Conservation (phyloP, 2,113 vertebrate species). For the Gopherus evgoodei region DNA sequence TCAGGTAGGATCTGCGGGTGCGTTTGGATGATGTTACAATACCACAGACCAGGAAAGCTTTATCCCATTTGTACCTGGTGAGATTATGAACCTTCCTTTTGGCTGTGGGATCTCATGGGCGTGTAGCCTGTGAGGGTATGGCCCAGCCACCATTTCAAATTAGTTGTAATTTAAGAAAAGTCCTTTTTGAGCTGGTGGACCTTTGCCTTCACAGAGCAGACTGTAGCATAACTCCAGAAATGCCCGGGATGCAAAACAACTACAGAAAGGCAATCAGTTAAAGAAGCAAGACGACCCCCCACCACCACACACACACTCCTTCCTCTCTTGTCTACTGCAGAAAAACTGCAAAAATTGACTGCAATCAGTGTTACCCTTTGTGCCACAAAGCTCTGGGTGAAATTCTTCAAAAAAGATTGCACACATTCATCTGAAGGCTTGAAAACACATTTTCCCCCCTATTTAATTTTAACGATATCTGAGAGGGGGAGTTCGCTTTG, state of each 20-base stretch:
- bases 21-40: not conserved
- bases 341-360: not conserved
- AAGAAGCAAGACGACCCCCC: not conserved
- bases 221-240: not conserved
- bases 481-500: not conserved
- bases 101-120: not conserved
- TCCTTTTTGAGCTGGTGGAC: not conserved
- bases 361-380: rapidly evolving
- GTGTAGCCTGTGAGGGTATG: no score
- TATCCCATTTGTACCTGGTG: not conserved
- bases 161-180: not conserved
- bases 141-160: not conserved
- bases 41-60: not conserved
- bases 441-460: not conserved
- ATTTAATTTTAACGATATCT: not conserved
- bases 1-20: no score
- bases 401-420: not conserved
- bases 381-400: not conserved
- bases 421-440: not conserved
- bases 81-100: not conserved
- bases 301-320: not conserved
- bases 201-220: not conserved
- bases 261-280: not conserved
- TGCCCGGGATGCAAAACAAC: not conserved
- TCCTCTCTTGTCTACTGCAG: not conserved